Evolutionary conservation across 2,113 vertebrate genomes (phyloP), one percentile per base, ranked within the genome.

Genomic region (Lathamus discolor): DNA sequence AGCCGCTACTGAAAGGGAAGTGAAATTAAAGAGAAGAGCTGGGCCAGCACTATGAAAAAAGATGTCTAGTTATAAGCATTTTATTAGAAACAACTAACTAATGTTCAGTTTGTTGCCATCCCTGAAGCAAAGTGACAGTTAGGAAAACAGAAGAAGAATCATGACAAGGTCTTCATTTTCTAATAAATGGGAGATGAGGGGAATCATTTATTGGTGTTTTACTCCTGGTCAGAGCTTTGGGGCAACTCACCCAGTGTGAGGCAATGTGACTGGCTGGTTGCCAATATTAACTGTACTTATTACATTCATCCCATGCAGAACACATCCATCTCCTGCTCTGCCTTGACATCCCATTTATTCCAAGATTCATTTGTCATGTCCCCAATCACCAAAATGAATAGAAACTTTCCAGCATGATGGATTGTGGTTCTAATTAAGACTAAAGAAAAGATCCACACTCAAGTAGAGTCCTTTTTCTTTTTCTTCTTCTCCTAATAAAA

Each of bases 281-380:
- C 98, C 98, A 99, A 96, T 89, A 95, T 98, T 98, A 98, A 99
- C 98, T 99, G 98, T 98, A 99, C 98, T 98, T 98, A 97, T 98
- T 97, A 98, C 89, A 76, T 97, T 98, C 98, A 97, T 97, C 97
- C 98, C 95, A 97, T 98, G 97, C 98, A 97, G 97, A 98, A 98
- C 98, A 97, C 98, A 99, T 99, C 98, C 98, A 99, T 99, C 98
- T 99, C 98, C 97, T 97, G 97, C 97, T 98, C 95, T 86, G 91
- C 80, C 81, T 97, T 98, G 98, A 98, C 98, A 98, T 98, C 97
- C 98, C 97, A 98, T 98, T 99, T 99, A 99, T 99, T 98, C 98
- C 94, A 81, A 98, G 98, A 98, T 98, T 98, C 99, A 99, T 99
- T 99, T 98, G 98, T 99, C 98, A 99, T 98, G 98, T 98, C 98